Base-by-base conservation (phyloP, 2,888 invertebrate genomes). In the Antheraea yamamai region DNA sequence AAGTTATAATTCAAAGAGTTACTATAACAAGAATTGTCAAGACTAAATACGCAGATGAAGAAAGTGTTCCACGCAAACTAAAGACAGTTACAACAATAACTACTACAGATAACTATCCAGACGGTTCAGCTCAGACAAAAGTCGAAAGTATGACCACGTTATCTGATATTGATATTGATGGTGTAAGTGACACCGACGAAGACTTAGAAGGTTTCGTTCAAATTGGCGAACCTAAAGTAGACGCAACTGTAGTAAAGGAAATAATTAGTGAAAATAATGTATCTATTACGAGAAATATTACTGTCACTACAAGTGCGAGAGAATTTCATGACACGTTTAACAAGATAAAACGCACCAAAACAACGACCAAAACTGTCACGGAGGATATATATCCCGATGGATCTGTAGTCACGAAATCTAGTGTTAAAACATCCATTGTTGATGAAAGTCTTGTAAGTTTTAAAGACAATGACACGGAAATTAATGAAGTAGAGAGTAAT, bases 311-410 rank as follows among this genome's bases (percentile, higher is more conserved):
- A 7, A 85, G 79, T 7, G 86, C 82, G 76, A 89, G 92, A 81
- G 83, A 86, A 75, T 93, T 84, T 76, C 79, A 81, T 71, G 91
- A 90, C 78, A 64, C 58, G 26, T 55, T 39, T 26, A 77, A 82
- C 16, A 87, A 87, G 73, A 78, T 88, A 4, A 90, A 87, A 77
- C 87, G 91, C 81, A 87, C 86, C 12, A 92, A 92, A 83, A 91
- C 85, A 16, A 92, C 86, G n/a, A 83, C 89, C 0, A 90, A 81
- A 77, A 94, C 90, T 6, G 79, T 88, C 6, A 85, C 85, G 35
- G 92, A 92, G 86, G 95, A 95, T 81, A 89, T 90, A 82, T 85
- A 92, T 78, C 92, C 92, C 3, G 91, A 94, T 86, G 92, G 93
- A 6, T 88, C 92, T 55, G 79, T 92, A n/a, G 83, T 88, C 16